Percentiles rank a stretch among this genome's conserved stretches.
These are phyloP conservation scores for Aulostomus chinensis DNA, from an alignment of 2,797 vertebrate species.

Conservation along the genomic window DNA sequence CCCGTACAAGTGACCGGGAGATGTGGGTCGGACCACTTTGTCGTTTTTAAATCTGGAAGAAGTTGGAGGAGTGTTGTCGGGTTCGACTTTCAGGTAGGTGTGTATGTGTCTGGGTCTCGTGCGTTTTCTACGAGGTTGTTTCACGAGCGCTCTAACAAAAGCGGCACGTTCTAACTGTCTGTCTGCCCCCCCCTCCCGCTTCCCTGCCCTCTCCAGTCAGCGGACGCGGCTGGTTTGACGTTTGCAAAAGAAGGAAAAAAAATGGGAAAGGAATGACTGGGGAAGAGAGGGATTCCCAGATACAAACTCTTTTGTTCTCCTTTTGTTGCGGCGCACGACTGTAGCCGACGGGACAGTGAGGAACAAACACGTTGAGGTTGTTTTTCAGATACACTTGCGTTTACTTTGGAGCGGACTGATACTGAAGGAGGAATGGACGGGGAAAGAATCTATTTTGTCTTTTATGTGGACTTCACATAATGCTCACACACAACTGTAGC, in stretches of 20 bases:
- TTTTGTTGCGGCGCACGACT: conserved; percentile 68
- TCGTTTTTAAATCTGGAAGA: conserved; percentile 47
- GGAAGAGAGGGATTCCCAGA: conserved; percentile 38
- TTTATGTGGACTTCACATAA: too few relatives aligned
- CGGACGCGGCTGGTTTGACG: too few relatives aligned
- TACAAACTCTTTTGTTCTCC: conserved; percentile 71
- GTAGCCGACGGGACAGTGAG: conserved; percentile 59
- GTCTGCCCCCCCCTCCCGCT: too few relatives aligned
- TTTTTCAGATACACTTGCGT: neutral
- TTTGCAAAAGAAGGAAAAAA: conserved; percentile 3
- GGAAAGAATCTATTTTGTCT: too few relatives aligned
- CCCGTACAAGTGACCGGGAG: conserved; percentile 47
- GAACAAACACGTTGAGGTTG: conserved; percentile 45
- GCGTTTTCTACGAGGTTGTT: conserved; percentile 39
- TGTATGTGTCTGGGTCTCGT: conserved; percentile 25
- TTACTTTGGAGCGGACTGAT: neutral
- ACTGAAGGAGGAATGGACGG: too few relatives aligned
- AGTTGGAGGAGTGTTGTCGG: conserved; percentile 66
- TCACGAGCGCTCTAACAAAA: conserved; percentile 67
- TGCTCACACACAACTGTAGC: too few relatives aligned
- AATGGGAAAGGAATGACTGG: neutral
- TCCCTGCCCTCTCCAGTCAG: too few relatives aligned
- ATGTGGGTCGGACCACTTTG: conserved; percentile 60
- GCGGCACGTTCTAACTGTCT: conserved; percentile 43
- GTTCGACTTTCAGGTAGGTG: conserved; percentile 76